These are phyloP conservation scores for Amorpha juglandis DNA, from an alignment of 2,888 invertebrate genomes.

Conservation along the genomic window DNA sequence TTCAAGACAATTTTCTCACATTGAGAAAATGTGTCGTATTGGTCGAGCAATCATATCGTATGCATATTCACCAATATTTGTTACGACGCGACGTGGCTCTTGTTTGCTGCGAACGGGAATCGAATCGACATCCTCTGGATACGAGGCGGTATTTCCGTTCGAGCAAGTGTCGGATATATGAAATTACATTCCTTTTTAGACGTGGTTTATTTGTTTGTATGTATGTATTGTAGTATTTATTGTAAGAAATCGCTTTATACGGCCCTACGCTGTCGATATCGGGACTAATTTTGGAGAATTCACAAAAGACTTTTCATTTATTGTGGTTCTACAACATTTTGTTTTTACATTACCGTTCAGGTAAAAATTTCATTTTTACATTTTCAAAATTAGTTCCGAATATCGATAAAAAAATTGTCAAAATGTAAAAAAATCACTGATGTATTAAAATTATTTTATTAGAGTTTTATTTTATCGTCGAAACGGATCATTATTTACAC, in stretches of 20 bases:
- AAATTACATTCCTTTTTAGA: constrained; percentile 44
- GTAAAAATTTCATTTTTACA: neutral
- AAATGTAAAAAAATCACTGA: constrained; percentile 3
- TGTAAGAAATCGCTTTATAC: neutral
- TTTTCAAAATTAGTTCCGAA: constrained; percentile 1
- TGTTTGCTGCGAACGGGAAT: constrained; percentile 34
- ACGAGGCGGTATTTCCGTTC: neutral
- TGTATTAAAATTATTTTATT: neutral
- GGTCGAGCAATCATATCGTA: neutral
- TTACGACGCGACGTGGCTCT: constrained; percentile 9
- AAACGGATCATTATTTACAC: constrained; percentile 2
- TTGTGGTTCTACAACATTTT: neutral
- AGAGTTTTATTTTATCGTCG: neutral
- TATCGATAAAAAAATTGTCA: neutral
- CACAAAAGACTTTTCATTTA: neutral
- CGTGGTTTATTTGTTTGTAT: constrained; percentile 35
- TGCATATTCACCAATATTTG: neutral
- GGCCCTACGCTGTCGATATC: neutral
- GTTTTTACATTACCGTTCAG: neutral
- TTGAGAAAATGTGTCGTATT: neutral
- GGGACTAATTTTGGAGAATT: constrained; percentile 1
- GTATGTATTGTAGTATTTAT: constrained; percentile 20
- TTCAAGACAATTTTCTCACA: constrained; percentile 9
- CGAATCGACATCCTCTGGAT: neutral
- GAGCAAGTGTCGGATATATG: constrained; percentile 40